Evolutionary conservation across 2,797 vertebrate species (phyloP), one percentile per base, ranked within the genome.

Genomic region (Alfaro cultratus): DNA sequence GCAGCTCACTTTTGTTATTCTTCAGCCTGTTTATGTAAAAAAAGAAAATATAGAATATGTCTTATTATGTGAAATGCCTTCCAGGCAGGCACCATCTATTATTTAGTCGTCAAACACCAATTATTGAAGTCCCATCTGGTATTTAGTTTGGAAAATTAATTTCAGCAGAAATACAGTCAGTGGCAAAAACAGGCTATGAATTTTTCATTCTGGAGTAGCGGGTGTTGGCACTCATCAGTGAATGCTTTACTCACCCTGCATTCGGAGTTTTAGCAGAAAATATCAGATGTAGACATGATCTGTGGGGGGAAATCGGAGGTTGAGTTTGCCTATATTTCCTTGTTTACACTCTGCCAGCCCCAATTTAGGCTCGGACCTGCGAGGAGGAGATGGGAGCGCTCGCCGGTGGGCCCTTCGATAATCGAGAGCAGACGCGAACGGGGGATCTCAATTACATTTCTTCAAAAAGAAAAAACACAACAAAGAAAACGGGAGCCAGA

Each of bases 301-400:
- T 55, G 36, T 74, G 23, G 36, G 51, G 62, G 46, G 71, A n/a
- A n/a, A 4, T 10, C 34, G 8, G 39, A 4, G 23, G 88, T 77
- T 49, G 0, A 91, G 79, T 49, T 0, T 0, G 21, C 26, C 64
- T 89, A 83, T 89, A 88, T 10, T 79, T 67, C 84, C 82, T 86
- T 92, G 92, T 93, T 93, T 94, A 90, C 86, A 86, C 80, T 86
- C 84, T 76, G 83, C 83, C 88, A 90, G 86, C 90, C 82, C 88
- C 26, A 93, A 90, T 94, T 90, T 92, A 76, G 89, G 75, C 57
- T 68, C 31, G 60, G 80, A 76, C 80, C 74, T 67, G 79, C 71
- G 81, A 84, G 83, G 87, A 92, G 91, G 88, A 93, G 89, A 91
- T 87, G 83, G 82, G 85, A 75, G 71, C 75, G 73, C 82, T 83